Evolutionary conservation across 2,888 invertebrate genomes (phyloP), one percentile per base, ranked within the genome.

Genomic region (Onchidella celtica): DNA sequence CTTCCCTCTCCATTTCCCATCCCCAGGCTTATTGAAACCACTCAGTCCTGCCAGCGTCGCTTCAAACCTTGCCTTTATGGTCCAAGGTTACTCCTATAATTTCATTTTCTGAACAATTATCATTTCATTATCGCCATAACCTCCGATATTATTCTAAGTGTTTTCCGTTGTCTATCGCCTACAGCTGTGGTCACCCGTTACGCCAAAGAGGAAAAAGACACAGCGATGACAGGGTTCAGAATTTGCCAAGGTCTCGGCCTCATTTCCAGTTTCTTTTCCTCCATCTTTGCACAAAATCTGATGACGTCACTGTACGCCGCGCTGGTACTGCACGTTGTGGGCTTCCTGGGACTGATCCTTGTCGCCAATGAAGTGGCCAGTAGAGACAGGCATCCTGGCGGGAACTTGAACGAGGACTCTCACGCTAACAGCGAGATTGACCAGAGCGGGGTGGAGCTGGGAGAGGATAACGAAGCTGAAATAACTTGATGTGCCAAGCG

Each of bases 221-320:
- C 89, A 2, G 90, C 90, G 21, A 88, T 90, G 68, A 88, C 88
- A 2, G 85, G 85, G 34, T 89, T 89, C 84, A 85, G 89, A 9
- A 87, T 88, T 29, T 88, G 87, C 17, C 89, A 90, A 68, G 89
- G 89, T 9, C 57, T 89, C n/a, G 89, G 90, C 17, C 85, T 90
- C 57, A 87, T 87, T 32, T 74, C 85, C 38, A 84, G 83, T 70
- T 86, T 86, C 82, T 65, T 86, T 65, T 38, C 82, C 24, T 86
- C 86, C 24, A 72, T 86, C 17, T 72, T 81, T 32, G 59, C 82
- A 17, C 72, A 79, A 29, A 79, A 74, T 40, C 77, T 86, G 68
- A 76, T 83, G 82, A 83, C 79, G 74, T 82, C 83, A 21, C 65
- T 84, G 63, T 84, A 84, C 63, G 66, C 76, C 11, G 86, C 86